Evolutionary conservation across 1,140 invertebrate species (phyloP).

Genomic region (Drosophila rhopaloa): DNA sequence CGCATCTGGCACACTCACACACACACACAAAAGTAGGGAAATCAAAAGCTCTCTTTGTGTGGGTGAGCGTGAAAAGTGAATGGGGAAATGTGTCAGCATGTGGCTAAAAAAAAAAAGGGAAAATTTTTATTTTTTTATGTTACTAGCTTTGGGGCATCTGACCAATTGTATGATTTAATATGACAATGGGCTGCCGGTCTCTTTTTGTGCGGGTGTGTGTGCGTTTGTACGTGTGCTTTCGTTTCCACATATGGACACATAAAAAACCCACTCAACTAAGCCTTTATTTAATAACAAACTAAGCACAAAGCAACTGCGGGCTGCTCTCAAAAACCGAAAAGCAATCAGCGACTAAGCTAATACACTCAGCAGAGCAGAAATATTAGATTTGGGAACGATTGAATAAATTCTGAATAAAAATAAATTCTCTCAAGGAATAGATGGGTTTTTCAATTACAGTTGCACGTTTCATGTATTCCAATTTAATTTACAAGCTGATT

Average conservation of each 20-base stretch:
- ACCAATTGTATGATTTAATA: conserved; percentile 78
- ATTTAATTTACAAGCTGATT: no score
- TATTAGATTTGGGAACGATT: not conserved
- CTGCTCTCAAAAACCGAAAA: conserved; percentile 13
- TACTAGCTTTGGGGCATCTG: conserved; percentile 53
- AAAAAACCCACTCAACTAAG: conserved; percentile 56
- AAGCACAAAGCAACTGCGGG: conserved; percentile 56
- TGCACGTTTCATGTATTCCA: no score
- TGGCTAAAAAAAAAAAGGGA: conserved; percentile 18
- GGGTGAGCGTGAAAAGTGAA: conserved; percentile 73
- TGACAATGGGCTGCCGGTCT: conserved; percentile 52
- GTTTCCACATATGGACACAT: conserved; percentile 29
- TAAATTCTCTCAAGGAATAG: no score
- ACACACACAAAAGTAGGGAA: conserved; percentile 11
- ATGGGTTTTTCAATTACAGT: no score
- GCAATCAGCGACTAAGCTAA: conserved; percentile 11
- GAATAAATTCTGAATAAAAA: not conserved
- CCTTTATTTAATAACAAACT: conserved; percentile 71
- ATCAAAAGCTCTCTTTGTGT: conserved; percentile 43
- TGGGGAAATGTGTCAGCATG: conserved; percentile 71
- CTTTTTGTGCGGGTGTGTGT: conserved; percentile 20
- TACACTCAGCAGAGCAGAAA: conserved; percentile 12
- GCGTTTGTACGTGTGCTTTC: conserved; percentile 15
- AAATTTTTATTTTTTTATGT: conserved; percentile 1
- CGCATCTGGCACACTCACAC: conserved; percentile 68